Evolutionary conservation across 1,140 invertebrate species (phyloP).

Genomic region (Ridgeia piscesae): DNA sequence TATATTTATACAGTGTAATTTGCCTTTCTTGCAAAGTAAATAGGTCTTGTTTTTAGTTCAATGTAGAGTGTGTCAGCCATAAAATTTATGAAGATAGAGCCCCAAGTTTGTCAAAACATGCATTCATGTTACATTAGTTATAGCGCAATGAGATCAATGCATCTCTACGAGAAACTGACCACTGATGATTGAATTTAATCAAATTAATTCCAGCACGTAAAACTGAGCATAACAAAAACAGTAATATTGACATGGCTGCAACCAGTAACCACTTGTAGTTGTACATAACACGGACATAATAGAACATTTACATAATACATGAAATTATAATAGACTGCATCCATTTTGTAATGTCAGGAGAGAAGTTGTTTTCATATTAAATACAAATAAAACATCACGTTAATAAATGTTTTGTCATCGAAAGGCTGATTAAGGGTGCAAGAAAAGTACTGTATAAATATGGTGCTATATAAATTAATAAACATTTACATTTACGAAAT

Average conservation of each 20-base stretch:
- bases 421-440: not conserved
- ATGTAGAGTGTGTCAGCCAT: not conserved
- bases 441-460: too few relatives aligned
- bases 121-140: not conserved
- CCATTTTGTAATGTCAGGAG: not conserved
- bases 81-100: not conserved
- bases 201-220: not conserved
- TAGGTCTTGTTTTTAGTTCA: not conserved
- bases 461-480: too few relatives aligned
- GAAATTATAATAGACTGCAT: not conserved
- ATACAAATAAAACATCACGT: too few relatives aligned
- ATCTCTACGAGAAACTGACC: not conserved
- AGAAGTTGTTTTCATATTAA: not conserved
- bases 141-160: not conserved
- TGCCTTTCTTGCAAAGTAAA: not conserved
- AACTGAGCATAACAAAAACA: not conserved
- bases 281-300: not conserved
- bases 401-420: not conserved
- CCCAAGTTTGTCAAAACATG: not conserved
- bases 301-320: not conserved
- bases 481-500: too few relatives aligned
- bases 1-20: not conserved
- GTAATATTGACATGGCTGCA: not conserved
- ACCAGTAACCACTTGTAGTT: not conserved
- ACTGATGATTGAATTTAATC: not conserved